Evolutionary conservation across 2,113 vertebrate genomes (phyloP).

Genomic region (Crotalus tigris): DNA sequence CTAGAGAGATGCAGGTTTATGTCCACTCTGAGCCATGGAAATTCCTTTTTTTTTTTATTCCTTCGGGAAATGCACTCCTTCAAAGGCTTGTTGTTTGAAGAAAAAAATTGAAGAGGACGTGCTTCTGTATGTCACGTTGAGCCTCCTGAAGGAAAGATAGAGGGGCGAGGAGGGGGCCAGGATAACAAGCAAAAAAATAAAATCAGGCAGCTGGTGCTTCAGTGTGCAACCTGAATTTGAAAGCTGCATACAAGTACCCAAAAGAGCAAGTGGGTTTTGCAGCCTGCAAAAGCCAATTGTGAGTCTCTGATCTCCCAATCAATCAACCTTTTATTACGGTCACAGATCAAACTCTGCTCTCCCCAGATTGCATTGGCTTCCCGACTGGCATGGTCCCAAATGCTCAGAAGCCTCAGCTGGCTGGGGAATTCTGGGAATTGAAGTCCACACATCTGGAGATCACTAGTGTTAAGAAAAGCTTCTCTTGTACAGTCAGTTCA

Average conservation of each 20-base stretch:
- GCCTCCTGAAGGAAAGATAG: not conserved
- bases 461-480: not conserved
- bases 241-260: not conserved
- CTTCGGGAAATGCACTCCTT: not conserved
- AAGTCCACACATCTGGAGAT: not conserved
- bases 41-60: not conserved
- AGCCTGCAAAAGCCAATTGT: not conserved
- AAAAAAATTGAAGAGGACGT: not conserved
- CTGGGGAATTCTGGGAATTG: not conserved
- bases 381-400: not conserved
- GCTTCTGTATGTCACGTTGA: not conserved
- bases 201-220: not conserved
- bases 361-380: not conserved
- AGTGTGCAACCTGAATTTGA: not conserved
- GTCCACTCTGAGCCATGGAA: not conserved
- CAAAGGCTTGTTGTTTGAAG: not conserved
- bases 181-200: not conserved
- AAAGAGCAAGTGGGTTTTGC: not conserved
- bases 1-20: not conserved
- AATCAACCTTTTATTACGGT: not conserved
- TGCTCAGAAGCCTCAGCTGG: not conserved
- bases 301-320: not conserved
- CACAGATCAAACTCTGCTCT: not conserved
- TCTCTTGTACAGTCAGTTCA: not conserved
- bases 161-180: not conserved